phyloP scores from a whole-genome alignment of 2,113 vertebrate species.

The Otis tarda region DNA sequence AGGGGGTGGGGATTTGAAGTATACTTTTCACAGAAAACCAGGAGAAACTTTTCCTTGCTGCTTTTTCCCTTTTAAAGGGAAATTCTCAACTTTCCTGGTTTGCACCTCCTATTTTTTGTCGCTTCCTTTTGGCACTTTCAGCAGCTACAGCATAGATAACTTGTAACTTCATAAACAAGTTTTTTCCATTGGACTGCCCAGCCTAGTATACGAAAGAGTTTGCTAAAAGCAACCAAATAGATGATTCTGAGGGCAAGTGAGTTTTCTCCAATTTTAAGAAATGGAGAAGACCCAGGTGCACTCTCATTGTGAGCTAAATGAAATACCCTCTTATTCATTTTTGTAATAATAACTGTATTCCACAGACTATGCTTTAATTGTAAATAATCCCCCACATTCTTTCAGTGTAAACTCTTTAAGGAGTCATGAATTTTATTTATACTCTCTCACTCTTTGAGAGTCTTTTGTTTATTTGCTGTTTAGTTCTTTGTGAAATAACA shows the following conservation, averaged over 20 bases:
- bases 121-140: neutral
- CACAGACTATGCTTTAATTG: constrained; percentile 79
- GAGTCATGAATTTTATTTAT: constrained; percentile 91
- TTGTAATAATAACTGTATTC: constrained; percentile 79
- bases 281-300: constrained; percentile 73
- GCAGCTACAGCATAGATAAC: neutral
- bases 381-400: constrained; percentile 85
- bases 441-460: constrained; percentile 85
- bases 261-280: constrained; percentile 46
- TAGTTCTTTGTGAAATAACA: constrained; percentile 87
- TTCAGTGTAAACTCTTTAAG: constrained; percentile 87
- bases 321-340: constrained; percentile 72
- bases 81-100: neutral
- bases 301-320: constrained; percentile 61
- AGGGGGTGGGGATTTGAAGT: neutral
- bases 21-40: neutral
- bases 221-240: neutral
- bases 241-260: constrained; percentile 31
- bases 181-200: neutral
- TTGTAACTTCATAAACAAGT: constrained; percentile 10
- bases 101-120: neutral
- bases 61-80: neutral
- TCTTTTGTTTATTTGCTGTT: constrained; percentile 90
- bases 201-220: neutral
- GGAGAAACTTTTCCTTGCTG: neutral